Percentiles rank a stretch among this genome's conserved stretches.
Evolutionary conservation across 1,140 invertebrate genomes (phyloP).

Genomic region (Tetramorium parvispinum): DNA sequence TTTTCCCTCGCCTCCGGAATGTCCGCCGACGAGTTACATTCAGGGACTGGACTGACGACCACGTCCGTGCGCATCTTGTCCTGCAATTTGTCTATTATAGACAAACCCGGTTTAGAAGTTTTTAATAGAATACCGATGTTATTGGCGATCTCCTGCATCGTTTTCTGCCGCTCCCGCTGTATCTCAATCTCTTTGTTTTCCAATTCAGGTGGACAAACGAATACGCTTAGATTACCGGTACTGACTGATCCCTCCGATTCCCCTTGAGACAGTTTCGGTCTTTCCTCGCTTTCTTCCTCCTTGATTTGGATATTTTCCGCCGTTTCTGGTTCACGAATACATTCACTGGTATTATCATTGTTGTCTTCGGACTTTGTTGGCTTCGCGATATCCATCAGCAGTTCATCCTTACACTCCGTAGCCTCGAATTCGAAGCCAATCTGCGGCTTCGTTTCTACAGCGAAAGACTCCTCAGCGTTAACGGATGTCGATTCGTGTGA

Average conservation of each 20-base stretch:
- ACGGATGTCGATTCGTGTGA: background rate
- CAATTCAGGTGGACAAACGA: conserved; percentile 83
- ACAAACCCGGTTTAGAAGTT: conserved; percentile 72
- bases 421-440: background rate
- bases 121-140: conserved; percentile 80
- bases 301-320: background rate
- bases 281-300: background rate
- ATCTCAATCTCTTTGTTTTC: conserved; percentile 83
- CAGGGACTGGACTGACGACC: background rate
- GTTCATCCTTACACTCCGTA: background rate
- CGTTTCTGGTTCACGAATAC: background rate
- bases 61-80: conserved; percentile 80
- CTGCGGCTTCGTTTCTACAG: background rate
- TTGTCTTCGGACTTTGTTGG: background rate
- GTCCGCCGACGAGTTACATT: background rate
- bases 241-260: background rate
- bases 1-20: background rate
- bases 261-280: conserved; percentile 41
- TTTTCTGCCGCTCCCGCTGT: conserved; percentile 81
- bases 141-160: conserved; percentile 82
- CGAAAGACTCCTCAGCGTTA: background rate
- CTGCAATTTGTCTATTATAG: conserved; percentile 82
- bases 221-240: conserved; percentile 80
- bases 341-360: background rate
- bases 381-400: background rate